phyloP scores from a whole-genome alignment of 2,113 vertebrate species.

The Cavia porcellus region DNA sequence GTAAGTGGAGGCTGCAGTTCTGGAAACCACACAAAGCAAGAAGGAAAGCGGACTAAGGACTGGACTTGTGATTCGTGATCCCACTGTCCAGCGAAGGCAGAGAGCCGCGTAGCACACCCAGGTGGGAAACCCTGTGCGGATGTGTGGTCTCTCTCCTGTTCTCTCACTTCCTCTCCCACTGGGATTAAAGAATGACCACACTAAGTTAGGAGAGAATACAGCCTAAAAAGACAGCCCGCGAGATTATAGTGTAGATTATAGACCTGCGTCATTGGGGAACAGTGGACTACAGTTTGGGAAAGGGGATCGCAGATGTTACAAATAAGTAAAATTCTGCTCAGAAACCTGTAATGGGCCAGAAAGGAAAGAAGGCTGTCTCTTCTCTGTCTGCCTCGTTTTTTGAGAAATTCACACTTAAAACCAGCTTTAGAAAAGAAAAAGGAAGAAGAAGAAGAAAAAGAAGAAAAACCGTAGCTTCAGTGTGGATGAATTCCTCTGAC shows the following conservation, averaged over 20 bases:
- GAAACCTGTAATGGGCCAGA: not conserved
- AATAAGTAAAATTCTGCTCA: not conserved
- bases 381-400: not conserved
- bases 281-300: not conserved
- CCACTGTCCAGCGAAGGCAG: not conserved
- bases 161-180: no score
- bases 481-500: constrained; percentile 55
- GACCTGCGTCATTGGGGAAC: not conserved
- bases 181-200: not conserved
- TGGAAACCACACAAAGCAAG: rapidly evolving
- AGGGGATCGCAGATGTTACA: not conserved
- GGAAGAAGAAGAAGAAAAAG: not conserved
- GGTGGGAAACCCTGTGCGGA: rapidly evolving
- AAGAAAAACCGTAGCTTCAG: not conserved
- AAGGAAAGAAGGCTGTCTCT: not conserved
- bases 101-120: rapidly evolving
- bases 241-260: not conserved
- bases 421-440: not conserved
- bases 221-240: not conserved
- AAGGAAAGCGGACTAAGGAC: not conserved
- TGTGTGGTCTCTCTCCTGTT: not conserved
- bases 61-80: rapidly evolving
- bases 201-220: not conserved
- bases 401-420: not conserved
- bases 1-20: rapidly evolving